A percentile compares a stretch with the other conserved stretches of the same genome.
Evolutionary conservation across 2,888 invertebrate genomes (phyloP).

Genomic region (Brachyptera risi): DNA sequence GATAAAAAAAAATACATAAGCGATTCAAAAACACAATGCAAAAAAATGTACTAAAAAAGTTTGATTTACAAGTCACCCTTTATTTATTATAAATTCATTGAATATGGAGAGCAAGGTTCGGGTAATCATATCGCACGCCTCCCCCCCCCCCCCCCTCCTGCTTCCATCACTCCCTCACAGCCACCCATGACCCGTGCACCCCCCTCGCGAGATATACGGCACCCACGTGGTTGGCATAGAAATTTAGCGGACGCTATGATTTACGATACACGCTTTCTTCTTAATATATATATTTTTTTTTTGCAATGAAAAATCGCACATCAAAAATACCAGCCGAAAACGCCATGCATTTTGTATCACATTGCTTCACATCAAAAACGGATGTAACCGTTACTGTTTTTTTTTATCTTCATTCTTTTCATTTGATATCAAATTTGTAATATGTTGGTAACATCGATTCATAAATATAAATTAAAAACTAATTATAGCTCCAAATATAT

Average conservation of each 20-base stretch:
- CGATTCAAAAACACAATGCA: no score
- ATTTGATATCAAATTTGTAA: no score
- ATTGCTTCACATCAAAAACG: no score
- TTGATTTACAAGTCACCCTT: background rate
- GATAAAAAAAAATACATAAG: background rate
- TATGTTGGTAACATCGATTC: no score
- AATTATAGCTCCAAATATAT: no score
- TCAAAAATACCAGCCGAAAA: no score
- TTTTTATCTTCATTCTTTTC: no score
- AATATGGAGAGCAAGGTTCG: constrained; percentile 21
- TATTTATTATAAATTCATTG: constrained; percentile 25
- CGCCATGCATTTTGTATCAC: no score
- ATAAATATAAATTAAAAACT: no score
- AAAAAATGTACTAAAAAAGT: no score
- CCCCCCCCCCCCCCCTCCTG: background rate
- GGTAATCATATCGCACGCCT: constrained; percentile 15
- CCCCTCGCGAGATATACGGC: background rate
- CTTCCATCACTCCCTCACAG: no score
- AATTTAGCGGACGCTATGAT: background rate
- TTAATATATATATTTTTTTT: background rate
- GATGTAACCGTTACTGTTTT: no score
- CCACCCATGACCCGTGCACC: background rate
- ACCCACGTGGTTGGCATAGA: background rate
- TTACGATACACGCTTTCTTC: background rate
- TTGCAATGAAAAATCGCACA: background rate